A percentile compares a stretch with the other conserved stretches of the same genome.
phyloP scores from a whole-genome alignment of 1,140 invertebrate species.

The Lucilia sericata region DNA sequence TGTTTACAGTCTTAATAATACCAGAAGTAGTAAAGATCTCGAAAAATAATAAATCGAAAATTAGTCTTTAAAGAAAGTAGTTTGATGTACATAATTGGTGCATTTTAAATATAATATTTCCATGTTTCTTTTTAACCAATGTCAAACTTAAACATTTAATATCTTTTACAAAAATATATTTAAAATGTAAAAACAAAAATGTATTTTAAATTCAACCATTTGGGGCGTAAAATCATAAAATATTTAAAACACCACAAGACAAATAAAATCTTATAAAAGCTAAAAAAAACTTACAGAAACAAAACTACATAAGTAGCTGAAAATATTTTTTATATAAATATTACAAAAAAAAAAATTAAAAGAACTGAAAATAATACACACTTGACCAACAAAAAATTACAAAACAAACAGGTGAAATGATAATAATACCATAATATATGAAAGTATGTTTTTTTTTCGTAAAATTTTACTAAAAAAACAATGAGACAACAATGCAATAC shows the following conservation, averaged over 20 bases:
- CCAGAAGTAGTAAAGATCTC: too few relatives aligned
- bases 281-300: not conserved
- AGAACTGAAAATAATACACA: constrained; percentile 1
- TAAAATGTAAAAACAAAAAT: not conserved
- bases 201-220: constrained; percentile 9
- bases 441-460: not conserved
- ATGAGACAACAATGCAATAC: not conserved
- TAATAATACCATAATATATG: not conserved
- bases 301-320: not conserved
- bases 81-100: too few relatives aligned
- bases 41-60: too few relatives aligned
- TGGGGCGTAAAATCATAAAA: constrained; percentile 23
- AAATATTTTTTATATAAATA: not conserved
- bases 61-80: too few relatives aligned
- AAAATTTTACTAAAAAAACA: not conserved
- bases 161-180: not conserved
- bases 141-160: not conserved
- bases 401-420: constrained; percentile 17
- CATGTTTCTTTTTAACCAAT: too few relatives aligned
- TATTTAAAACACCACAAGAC: constrained; percentile 7
- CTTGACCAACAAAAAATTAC: constrained; percentile 26
- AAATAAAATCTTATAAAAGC: not conserved
- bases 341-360: not conserved
- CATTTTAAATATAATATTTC: too few relatives aligned
- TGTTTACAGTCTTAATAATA: too few relatives aligned